Conservation (phyloP, 35 echinoderm and acorn worm genomes). For the Apostichopus parvimensis region DNA sequence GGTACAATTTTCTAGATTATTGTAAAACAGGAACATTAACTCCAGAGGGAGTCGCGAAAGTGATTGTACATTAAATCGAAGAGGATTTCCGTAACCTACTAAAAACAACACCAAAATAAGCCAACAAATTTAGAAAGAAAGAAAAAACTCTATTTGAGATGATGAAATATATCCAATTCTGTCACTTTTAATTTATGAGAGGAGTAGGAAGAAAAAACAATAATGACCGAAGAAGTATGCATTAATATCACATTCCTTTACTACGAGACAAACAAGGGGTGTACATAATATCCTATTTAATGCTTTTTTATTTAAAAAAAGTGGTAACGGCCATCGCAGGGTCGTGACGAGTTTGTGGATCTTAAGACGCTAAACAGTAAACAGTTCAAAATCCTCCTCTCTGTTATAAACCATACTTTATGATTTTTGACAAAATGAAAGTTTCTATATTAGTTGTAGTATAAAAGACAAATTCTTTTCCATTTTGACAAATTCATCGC, state of each 20-base stretch:
- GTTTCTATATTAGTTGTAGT: no score
- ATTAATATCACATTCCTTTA: not conserved
- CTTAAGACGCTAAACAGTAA: no score
- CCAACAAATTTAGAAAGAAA: not conserved
- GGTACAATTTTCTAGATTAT: no score
- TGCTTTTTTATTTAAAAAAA: no score
- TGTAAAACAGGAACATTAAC: no score
- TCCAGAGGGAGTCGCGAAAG: not conserved
- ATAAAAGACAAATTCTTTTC: no score
- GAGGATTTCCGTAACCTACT: conserved; percentile 24
- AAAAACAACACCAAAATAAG: conserved; percentile 12
- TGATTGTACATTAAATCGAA: not conserved
- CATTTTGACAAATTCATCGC: no score
- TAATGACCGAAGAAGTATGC: not conserved
- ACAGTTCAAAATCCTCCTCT: no score
- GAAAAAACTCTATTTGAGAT: not conserved
- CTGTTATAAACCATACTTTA: no score
- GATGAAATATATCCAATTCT: not conserved
- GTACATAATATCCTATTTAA: not conserved
- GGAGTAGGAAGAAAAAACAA: not conserved
- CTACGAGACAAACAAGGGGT: not conserved
- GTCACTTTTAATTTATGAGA: not conserved
- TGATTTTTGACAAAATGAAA: no score
- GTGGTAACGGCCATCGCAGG: no score
- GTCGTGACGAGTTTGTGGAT: no score